Base-by-base conservation (phyloP, 2,888 invertebrate species). In the Cephus nigrinus region DNA sequence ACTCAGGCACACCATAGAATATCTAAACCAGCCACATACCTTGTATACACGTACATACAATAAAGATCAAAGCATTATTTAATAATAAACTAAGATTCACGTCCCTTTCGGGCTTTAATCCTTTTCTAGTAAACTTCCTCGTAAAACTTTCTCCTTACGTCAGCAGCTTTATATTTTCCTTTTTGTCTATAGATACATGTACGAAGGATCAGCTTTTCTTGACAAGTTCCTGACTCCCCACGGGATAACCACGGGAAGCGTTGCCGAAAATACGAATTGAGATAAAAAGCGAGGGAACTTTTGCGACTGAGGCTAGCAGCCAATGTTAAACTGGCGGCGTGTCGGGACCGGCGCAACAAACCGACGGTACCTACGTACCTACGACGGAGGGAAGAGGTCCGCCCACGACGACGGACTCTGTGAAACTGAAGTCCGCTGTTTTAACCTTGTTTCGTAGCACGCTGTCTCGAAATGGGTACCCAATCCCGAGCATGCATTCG, bases 321-420 rank as follows among this genome's bases (percentile, higher is more conserved):
- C 23, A 55, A 55, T 55, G 40, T 55, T 23, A 55, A 55, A 55
- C 40, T 55, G 40, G 23, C 40, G 23, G 40, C 15, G 40, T 23
- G 23, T 23, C 9, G 40, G 15, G 15, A 55, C 40, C 15, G 23
- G 23, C 40, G 40, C 40, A 40, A 40, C 40, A 55, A 55, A 55
- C 40, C 15, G 23, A 23, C 40, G 23, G 40, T 55, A 55, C 40
- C 40, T 23, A 55, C 40, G 40, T 55, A 55, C 40, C 71, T 31
- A 32, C 71, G 12, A 71, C 71, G 71, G 31, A 32, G 32, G 31
- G 71, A 73, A 73, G 12, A 34, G 75, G 72, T 32, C 11, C 23
- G 33, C 12, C 23, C 74, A 75, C 74, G 77, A 68, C 87, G 86
- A 79, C 88, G 84, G 86, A 83, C 86, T 84, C 83, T 80, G 85